Base-by-base conservation (phyloP, 2,113 vertebrate genomes). In the Pomatostomus ruficeps region DNA sequence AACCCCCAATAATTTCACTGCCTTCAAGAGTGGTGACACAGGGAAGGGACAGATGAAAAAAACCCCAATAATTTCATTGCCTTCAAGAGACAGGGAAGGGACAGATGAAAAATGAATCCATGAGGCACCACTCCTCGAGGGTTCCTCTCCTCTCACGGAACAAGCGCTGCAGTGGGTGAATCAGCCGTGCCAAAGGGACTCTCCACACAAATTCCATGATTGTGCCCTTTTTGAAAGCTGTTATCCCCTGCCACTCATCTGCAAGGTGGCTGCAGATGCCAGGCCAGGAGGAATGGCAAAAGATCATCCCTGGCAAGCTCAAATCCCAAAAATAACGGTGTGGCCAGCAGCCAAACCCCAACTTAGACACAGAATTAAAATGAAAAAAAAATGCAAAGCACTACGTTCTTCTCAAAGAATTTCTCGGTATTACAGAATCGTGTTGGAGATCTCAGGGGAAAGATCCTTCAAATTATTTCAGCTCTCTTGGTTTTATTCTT, bases 161-260 rank as follows among this genome's bases (percentile, higher is more conserved):
- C 59, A 80, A 94, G 67, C 35, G 75, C 89, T 83, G n/a, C 70
- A 73, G 62, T 40, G 74, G 78, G 67, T 52, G 89, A 93, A 96
- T 93, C 67, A 83, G 76, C 63, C 77, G 76, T 88, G 91, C 85
- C 91, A 95, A 73, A 76, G 16, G n/a, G 10, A 59, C 74, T 88
- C 82, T 94, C 91, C 81, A 73, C 82, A 77, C 63, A 94, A 83
- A 96, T 71, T 94, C 59, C 88, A 80, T 74, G 72, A 91, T 91
- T 94, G 59, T 0, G 42, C 55, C 55, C 79, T 88, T 85, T 95
- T 28, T 38, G 80, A 94, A 89, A 93, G 87, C 91, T 95, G 48
- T 70, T 52, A 80, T 85, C 84, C 71, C 70, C 78, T 94, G 81
- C 66, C 75, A 88, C 84, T 88, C 87, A 58, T 58, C 82, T 90